Evolutionary conservation across 2,113 vertebrate genomes (phyloP).

Genomic region (Callipepla californica): DNA sequence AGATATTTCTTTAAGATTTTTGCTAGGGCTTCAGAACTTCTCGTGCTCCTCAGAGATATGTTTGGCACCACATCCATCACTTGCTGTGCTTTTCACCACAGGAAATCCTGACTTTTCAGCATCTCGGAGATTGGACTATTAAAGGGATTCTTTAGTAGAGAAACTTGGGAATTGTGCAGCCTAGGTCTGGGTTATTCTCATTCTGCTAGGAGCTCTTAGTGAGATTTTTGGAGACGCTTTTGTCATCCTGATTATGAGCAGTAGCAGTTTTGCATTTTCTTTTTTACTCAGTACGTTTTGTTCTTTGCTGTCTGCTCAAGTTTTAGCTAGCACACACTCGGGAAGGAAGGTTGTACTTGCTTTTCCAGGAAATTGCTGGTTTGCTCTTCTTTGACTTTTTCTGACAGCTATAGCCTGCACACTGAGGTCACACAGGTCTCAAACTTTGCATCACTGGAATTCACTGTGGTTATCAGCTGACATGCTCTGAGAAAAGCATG

Average conservation of each 20-base stretch:
- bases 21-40: not conserved
- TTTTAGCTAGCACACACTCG: not conserved
- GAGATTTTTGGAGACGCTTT: slow-evolving; percentile 9
- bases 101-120: not conserved
- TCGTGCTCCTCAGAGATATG: not conserved
- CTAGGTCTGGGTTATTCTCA: not conserved
- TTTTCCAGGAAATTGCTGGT: not conserved
- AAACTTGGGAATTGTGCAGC: slow-evolving; percentile 25
- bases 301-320: not conserved
- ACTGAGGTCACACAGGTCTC: rapidly evolving
- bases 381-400: not conserved
- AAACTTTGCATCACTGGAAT: rapidly evolving
- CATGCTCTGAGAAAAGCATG: not conserved
- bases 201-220: not conserved
- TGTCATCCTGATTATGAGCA: not conserved
- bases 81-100: not conserved
- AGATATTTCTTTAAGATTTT: not conserved
- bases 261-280: not conserved
- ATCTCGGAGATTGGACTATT: not conserved
- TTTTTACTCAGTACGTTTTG: rapidly evolving
- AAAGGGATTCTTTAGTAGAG: not conserved
- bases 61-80: not conserved
- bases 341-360: not conserved
- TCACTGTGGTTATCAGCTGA: not conserved
- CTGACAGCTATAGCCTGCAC: not conserved